Evolutionary conservation across 2,888 invertebrate species (phyloP), one percentile per base, ranked within the genome.

Genomic region (Nebria brevicollis): DNA sequence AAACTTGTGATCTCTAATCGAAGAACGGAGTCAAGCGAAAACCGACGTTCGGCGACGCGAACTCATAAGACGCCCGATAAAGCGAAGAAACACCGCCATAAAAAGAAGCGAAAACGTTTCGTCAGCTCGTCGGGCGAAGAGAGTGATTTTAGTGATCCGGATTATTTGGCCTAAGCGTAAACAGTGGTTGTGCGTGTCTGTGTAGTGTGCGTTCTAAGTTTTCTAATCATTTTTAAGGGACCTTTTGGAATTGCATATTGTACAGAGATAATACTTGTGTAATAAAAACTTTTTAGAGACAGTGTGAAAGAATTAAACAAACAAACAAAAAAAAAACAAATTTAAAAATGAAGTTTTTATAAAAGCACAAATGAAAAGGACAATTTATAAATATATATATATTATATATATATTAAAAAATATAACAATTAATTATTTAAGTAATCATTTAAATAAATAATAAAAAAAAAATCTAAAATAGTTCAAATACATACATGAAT

Each of bases 121-220:
- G 87, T 89, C 78, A 90, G 91, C 84, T 91, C 89, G 79, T 89
- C 92, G 10, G 92, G 91, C 83, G 92, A 92, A 83, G 94, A 94
- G 83, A 92, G 92, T 88, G 92, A 93, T 88, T 92, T 89, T 87
- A 94, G 93, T 90, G 94, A 94, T 87, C 89, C 89, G 82, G 89
- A 89, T 86, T 89, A 88, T 84, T 87, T 88, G 88, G 89, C 88
- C 87, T 89, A 89, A 81, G 77, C 54, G 54, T 54, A 34, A 34
- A 34, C 34, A 54, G 54, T 54, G 54, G 13, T 54, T 54, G 54
- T 54, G 54, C 54, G 54, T 54, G 54, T 54, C 54, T 54, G 54
- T 80, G 80, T 80, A 64, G 68, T 80, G 80, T 72, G 80, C 80
- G 70, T 75, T 54, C 54, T 54, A 54, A 54, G 54, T 54, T 54